Evolutionary conservation across 2,797 vertebrate species (phyloP), one percentile per base, ranked within the genome.

Genomic region (Eospalax fontanierii): DNA sequence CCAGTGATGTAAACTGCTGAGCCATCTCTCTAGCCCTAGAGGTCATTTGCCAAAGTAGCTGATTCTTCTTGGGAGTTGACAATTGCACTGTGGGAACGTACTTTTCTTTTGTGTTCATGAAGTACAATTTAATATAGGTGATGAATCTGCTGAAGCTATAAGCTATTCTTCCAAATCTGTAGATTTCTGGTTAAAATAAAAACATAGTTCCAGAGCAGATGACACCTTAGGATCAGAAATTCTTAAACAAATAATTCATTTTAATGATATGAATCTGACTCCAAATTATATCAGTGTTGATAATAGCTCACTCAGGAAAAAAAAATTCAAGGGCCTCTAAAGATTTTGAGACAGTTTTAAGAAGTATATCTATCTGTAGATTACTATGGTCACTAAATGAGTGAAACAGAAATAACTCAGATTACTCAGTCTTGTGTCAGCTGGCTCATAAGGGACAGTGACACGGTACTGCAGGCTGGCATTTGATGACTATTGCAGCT

Each of bases 131-230:
- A 90, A 95, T 65, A 35, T 50, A 92, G n/a, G 88, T 26, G 71
- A 84, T 73, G 28, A 4, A 71, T 83, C 63, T 70, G 87, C 15
- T 85, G 70, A 86, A 65, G 57, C 95, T 6, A 85, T 0, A 40
- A n/a, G n/a, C 9, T 73, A 73, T 30, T 10, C 22, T 93, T 89
- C n/a, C 10, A 63, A 43, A 90, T 16, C 63, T 54, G 50, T n/a
- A 66, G 40, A 94, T 76, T 87, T 91, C 76, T 24, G 79, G 57
- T 46, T 68, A 89, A n/a, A 95, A 86, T 57, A 79, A 88, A 93
- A 79, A 7, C 22, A 71, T 6, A 40, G 38, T 79, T 84, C 59
- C 63, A 66, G 54, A 18, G 26, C 18, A 71, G 71, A 54, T 2
- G 50, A 54, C 50, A 54, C 50, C 50, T 19, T 84, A 22, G 81